These are phyloP conservation scores for Leistus spinibarbis DNA, from an alignment of 2,888 invertebrate species.

Conservation along the genomic window DNA sequence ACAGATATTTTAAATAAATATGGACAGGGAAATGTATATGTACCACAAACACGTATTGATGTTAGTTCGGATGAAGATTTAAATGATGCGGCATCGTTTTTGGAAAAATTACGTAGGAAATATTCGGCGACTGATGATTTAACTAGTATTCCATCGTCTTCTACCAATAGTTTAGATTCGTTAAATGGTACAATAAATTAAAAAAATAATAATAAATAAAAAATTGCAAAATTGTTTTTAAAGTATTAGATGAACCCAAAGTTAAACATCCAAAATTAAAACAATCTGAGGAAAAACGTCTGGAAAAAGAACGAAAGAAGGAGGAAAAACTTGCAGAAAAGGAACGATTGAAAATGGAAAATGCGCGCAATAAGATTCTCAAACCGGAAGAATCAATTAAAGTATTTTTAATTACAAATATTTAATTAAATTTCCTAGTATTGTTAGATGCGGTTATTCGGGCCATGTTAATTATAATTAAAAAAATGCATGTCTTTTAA, in stretches of 20 bases:
- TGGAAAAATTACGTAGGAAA: slow-evolving; percentile 13
- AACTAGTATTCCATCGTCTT: not conserved
- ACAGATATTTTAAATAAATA: slow-evolving; percentile 21
- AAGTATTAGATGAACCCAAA: slow-evolving; percentile 1
- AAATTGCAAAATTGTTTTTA: not conserved
- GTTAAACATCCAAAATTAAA: slow-evolving; percentile 18
- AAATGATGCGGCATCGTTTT: not conserved
- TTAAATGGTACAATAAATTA: not conserved
- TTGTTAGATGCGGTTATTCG: too few species aligned
- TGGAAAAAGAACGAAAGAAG: slow-evolving; percentile 39
- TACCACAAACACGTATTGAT: not conserved
- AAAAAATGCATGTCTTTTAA: slow-evolving; percentile 25
- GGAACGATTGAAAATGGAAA: slow-evolving; percentile 43
- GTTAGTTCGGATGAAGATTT: slow-evolving; percentile 9
- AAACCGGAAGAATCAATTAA: slow-evolving; percentile 52
- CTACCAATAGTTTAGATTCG: not conserved
- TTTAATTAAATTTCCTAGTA: too few species aligned
- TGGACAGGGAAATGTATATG: not conserved
- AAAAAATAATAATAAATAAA: too few species aligned
- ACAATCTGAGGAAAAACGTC: slow-evolving; percentile 16
- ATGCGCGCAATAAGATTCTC: slow-evolving; percentile 44
- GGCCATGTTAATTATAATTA: not conserved
- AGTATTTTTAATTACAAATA: slow-evolving; percentile 41
- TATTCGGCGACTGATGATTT: not conserved
- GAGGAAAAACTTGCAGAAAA: slow-evolving; percentile 39